Base-by-base conservation (phyloP, 1,140 invertebrate species). In the Aphaenogaster rudis region DNA sequence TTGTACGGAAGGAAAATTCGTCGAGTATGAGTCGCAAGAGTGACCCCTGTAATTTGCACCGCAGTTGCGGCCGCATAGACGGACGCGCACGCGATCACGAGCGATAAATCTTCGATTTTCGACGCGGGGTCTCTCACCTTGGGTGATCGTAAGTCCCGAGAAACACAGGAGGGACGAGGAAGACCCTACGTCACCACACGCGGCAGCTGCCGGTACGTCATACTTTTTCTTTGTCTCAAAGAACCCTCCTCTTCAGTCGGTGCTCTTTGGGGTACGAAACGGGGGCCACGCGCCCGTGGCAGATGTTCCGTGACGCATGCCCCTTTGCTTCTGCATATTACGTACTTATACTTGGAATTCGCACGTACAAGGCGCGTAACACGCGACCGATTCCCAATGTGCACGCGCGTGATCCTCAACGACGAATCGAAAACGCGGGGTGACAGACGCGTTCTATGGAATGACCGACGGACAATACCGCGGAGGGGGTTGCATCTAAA, bases 151-250 rank as follows among this genome's bases (percentile, higher is more conserved):
- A 91, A 93, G 90, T 92, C 84, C 88, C 72, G 88, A 69, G 87
- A 87, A 86, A 91, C 87, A 61, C 33, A 61, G 76, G 71, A 79
- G 61, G 72, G 61, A 81, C 72, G 77, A 66, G 88, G 91, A 91
- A 93, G 92, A 86, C 91, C 85, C 91, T 94, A 95, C 94, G 94
- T 95, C 94, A 95, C 92, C 82, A 66, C 6, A 74, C 77, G 78
- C 90, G 91, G 94, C 95, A 95, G 95, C 95, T 95, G 95, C 94
- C 92, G 78, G 93, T 93, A 94, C 94, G 94, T 95, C 94, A 95
- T 94, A 94, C 94, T 91, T 93, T 95, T 95, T 95, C 95, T 95
- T 95, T 95, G 95, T 95, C 95, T 95, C 94, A 95, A 93, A 94
- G 93, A 93, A 95, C 94, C 94, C 94, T 94, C 88, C 87, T 86